Percentiles rank a stretch among this genome's conserved stretches.
Evolutionary conservation across 2,113 vertebrate genomes (phyloP).

Genomic region (Carettochelys insculpta): DNA sequence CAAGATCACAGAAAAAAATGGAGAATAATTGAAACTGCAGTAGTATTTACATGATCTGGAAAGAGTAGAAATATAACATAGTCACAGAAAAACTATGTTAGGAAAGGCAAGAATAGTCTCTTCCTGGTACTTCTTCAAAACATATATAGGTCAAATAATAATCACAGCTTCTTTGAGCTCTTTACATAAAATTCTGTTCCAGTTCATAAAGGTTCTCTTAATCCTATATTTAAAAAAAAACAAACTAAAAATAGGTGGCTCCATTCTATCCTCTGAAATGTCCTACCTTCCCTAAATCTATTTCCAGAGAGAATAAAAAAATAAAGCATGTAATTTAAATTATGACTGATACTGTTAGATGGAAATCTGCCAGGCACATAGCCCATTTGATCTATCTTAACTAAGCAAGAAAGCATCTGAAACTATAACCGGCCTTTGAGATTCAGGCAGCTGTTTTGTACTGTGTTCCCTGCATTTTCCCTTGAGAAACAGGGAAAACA

Average conservation of each 20-base stretch:
- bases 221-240: background rate
- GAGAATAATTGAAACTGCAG: background rate
- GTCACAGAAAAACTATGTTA: background rate
- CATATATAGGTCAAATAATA: background rate
- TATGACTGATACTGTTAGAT: background rate
- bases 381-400: slow-evolving; percentile 1
- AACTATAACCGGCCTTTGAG: background rate
- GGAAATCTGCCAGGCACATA: background rate
- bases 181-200: background rate
- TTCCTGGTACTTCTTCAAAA: background rate
- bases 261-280: background rate
- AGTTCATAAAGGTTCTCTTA: background rate
- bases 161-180: background rate
- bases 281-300: background rate
- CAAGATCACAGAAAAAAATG: background rate
- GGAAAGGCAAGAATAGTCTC: background rate
- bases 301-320: background rate
- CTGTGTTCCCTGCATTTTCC: background rate
- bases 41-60: background rate
- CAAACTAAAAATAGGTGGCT: background rate
- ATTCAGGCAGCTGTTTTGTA: background rate
- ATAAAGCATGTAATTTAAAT: slow-evolving; percentile 15
- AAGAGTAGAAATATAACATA: background rate
- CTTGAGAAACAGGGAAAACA: background rate
- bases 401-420: background rate